Evolutionary conservation across 2,113 vertebrate genomes (phyloP).

Genomic region (Eclectus roratus): DNA sequence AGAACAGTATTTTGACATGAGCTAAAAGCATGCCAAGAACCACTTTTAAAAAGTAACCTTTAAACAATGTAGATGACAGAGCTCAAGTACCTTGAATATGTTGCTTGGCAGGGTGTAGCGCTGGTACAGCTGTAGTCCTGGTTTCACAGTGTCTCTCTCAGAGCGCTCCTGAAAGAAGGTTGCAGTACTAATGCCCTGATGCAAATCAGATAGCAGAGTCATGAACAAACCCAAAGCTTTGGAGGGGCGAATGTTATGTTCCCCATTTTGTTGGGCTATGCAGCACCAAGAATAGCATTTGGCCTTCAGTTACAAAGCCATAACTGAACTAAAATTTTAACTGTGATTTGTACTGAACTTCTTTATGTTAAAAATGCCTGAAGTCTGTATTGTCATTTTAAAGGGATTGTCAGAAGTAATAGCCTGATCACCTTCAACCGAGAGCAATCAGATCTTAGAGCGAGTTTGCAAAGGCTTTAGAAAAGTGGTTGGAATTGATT

Average conservation of each 20-base stretch:
- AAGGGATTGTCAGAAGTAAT: background rate
- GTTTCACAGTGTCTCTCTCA: background rate
- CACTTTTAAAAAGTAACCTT: background rate
- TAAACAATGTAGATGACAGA: background rate
- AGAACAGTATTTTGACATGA: background rate
- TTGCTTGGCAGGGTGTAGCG: background rate
- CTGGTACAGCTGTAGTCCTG: background rate
- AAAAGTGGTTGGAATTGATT: constrained; percentile 19
- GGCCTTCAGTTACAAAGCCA: background rate
- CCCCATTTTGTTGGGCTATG: background rate
- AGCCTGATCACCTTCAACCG: background rate
- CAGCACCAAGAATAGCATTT: background rate
- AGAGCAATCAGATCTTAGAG: background rate
- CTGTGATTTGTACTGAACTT: background rate
- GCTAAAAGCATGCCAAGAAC: background rate
- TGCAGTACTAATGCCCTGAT: background rate
- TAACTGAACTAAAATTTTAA: background rate
- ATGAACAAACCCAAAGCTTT: background rate
- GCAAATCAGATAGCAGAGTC: background rate
- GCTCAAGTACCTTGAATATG: background rate
- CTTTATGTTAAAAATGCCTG: background rate
- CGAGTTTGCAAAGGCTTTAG: background rate
- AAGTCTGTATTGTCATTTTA: background rate
- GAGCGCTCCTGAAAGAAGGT: background rate
- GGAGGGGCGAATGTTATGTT: background rate